Evolutionary conservation across 1,140 invertebrate genomes (phyloP).

Genomic region (Microplitis mediator): DNA sequence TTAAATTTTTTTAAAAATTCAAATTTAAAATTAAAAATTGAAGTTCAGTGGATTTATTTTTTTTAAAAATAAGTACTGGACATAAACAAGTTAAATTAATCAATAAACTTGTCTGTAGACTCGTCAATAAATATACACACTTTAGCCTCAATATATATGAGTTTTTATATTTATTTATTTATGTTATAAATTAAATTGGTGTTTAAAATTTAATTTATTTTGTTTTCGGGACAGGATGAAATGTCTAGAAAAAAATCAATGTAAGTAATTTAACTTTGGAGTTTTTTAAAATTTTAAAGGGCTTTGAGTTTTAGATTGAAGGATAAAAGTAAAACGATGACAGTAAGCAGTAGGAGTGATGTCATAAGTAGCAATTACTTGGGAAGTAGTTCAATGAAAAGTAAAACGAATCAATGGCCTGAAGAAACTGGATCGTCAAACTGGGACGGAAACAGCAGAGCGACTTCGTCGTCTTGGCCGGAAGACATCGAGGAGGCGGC

Average conservation of each 20-base stretch:
- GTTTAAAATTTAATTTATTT: no score
- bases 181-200: background rate
- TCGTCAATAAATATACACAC: no score
- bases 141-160: no score
- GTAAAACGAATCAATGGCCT: constrained; percentile 16
- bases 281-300: no score
- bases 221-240: constrained; percentile 19
- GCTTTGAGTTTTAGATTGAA: no score
- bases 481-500: constrained; percentile 49
- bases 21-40: no score
- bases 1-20: no score
- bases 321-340: constrained; percentile 21
- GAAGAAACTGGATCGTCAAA: constrained; percentile 25
- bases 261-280: background rate
- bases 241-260: constrained; percentile 32
- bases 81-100: no score
- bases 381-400: background rate
- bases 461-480: constrained; percentile 46
- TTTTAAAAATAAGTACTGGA: no score
- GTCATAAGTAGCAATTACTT: constrained; percentile 13
- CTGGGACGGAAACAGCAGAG: constrained; percentile 38
- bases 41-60: no score
- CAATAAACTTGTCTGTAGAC: no score
- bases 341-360: constrained; percentile 24
- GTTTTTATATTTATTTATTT: background rate